Evolutionary conservation across 2,888 invertebrate genomes (phyloP), one percentile per base, ranked within the genome.

Genomic region (Adelphocoris suturalis): DNA sequence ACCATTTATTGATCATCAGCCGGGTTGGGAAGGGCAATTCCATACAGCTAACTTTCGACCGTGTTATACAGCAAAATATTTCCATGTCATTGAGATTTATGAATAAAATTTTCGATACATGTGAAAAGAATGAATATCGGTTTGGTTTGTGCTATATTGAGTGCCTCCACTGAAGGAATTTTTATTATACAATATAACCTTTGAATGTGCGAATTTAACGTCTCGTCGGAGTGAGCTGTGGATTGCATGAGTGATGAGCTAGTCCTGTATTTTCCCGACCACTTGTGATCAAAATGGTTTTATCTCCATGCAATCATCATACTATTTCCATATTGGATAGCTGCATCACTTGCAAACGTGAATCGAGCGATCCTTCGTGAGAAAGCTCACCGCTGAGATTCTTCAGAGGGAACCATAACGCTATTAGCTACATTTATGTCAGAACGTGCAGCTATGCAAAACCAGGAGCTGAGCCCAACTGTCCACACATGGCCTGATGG

Each of bases 401-500:
- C 1, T 57, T n/a, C 57, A n/a, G n/a, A 7, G 16, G 57, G 0
- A 7, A 27, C 16, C 27, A 76, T 27, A 14, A 76, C 76, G 76
- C 28, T 76, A 76, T 57, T 37, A 37, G 37, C 37, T 37, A 37
- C n/a, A 57, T 57, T 7, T 57, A n/a, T 37, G 76, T 76, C 76
- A 19, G 76, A 76, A 76, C 76, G 76, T 76, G 76, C 23, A 28
- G 75, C 23, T 75, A 19, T 75, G 23, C 75, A 75, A 19, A 75
- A 19, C 28, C 76, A 23, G 27, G 27, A 57, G 57, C 27, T 37
- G 75, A 76, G 27, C 57, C 57, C 57, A 57, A n/a, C 16, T 16
- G 57, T 76, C 76, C 37, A 27, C 37, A 76, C 28, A 76, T 76
- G 76, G 76, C 7, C 76, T 76, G 76, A 76, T 76, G 27, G 27